Evolutionary conservation across 2,888 invertebrate species (phyloP), one percentile per base, ranked within the genome.

Genomic region (Macaria notata): DNA sequence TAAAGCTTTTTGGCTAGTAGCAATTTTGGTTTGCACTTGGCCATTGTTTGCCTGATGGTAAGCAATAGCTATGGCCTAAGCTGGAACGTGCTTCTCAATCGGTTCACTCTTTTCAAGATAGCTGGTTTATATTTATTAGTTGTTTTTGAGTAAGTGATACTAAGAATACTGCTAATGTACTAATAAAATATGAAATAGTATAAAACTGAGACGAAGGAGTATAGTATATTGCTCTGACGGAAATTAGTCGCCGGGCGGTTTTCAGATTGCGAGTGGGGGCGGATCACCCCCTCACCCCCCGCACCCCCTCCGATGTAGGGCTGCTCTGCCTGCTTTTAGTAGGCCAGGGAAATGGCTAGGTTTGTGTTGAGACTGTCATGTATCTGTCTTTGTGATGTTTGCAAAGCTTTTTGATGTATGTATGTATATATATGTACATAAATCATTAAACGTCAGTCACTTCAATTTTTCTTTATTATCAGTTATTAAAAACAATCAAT

Each of bases 211-310:
- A 64, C 66, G 72, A 70, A 72, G 68, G 69, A 72, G 68, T 72
- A 70, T 74, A 78, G 75, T 79, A 70, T 75, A 78, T 75, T 79
- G 76, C 78, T 78, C 80, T 73, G 84, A 83, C 86, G 88, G 88
- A 89, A 88, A 89, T 89, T 88, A 89, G 88, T 88, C 87, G 84
- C 84, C 81, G 87, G 82, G 61, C 62, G 62, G 63, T 62, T 65
- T 78, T 75, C 77, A 77, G 76, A 81, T 81, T 81, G 80, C 78
- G 61, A 67, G 65, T 62, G 70, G 69, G 69, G 70, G 61, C 70
- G 69, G 63, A 56, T 54, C 50, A 33, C 48, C 48, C 59, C 48
- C 56, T 41, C 8, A 3, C 38, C 58, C 55, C 43, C 57, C 62
- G 19, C 19, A 19, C 42, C 55, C 62, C 42, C 49, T 19, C 31